Conservation (phyloP, 1,140 invertebrate genomes). For the Coptotermes formosanus region DNA sequence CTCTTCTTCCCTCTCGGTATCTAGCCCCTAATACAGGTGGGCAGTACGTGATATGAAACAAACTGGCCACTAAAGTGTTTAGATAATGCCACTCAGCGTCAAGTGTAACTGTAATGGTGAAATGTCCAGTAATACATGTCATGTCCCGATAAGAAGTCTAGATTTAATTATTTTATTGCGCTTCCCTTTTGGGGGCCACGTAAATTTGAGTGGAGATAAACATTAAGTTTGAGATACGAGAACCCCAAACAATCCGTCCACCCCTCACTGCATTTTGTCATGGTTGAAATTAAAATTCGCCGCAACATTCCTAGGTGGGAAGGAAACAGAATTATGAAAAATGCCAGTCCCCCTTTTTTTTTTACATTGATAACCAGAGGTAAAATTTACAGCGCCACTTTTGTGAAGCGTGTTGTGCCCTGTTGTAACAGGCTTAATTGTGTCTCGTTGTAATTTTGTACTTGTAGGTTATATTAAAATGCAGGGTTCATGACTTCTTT, state of each 20-base stretch:
- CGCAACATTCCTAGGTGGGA: not conserved
- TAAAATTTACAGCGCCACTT: not conserved
- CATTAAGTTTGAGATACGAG: not conserved
- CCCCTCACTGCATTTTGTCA: not conserved
- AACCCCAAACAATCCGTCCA: not conserved
- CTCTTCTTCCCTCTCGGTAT: not conserved
- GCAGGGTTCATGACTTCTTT: not conserved
- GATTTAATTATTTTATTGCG: not conserved
- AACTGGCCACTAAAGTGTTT: not conserved
- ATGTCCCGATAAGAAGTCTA: not conserved
- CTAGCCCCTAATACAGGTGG: not conserved
- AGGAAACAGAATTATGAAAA: not conserved
- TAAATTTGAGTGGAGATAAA: not conserved
- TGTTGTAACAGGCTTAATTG: constrained; percentile 4
- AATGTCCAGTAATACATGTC: not conserved
- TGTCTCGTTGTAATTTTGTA: not conserved
- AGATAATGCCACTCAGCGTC: not conserved
- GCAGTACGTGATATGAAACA: not conserved
- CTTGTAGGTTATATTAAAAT: not conserved
- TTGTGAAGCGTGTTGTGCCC: not conserved
- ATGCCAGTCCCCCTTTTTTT: not conserved
- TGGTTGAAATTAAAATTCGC: not conserved
- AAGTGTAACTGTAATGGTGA: not conserved
- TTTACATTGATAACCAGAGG: not conserved
- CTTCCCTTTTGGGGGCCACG: not conserved